phyloP scores from a whole-genome alignment of 2,888 invertebrate species.

The Diabrotica balteata region DNA sequence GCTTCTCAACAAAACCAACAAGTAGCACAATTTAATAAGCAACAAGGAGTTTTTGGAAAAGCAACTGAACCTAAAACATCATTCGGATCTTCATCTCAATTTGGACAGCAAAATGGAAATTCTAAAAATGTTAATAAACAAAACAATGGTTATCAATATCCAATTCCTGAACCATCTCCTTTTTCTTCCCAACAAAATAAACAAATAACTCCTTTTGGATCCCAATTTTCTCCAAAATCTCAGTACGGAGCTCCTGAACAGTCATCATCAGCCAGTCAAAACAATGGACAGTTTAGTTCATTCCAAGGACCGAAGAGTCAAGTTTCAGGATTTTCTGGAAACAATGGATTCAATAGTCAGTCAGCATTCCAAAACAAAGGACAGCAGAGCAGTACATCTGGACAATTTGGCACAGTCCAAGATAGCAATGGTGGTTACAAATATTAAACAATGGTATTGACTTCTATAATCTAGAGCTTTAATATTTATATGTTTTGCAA shows the following conservation, averaged over 20 bases:
- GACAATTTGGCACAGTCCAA: slow-evolving; percentile 18
- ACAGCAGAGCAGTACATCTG: background rate
- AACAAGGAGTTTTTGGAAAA: background rate
- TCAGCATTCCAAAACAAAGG: background rate
- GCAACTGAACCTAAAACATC: background rate
- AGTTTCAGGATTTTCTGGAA: background rate
- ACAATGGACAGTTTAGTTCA: background rate
- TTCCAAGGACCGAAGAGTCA: background rate
- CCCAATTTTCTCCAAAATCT: background rate
- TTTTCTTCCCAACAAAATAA: slow-evolving; percentile 1
- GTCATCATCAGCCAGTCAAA: background rate
- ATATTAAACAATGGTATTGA: slow-evolving; percentile 11
- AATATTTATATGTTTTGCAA: background rate
- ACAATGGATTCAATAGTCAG: background rate
- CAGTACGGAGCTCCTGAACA: slow-evolving; percentile 4
- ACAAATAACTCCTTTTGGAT: slow-evolving; percentile 1
- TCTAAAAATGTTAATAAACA: background rate
- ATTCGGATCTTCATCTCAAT: background rate
- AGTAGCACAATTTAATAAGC: background rate
- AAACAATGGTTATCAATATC: slow-evolving; percentile 2
- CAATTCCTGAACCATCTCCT: background rate
- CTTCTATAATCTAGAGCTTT: background rate
- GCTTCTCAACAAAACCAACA: background rate
- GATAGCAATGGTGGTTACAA: slow-evolving; percentile 26
- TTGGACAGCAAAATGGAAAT: background rate